Percentiles rank a stretch among this genome's conserved stretches.
These are phyloP conservation scores for Choloepus didactylus DNA, from an alignment of 2,797 vertebrate genomes.

Conservation along the genomic window DNA sequence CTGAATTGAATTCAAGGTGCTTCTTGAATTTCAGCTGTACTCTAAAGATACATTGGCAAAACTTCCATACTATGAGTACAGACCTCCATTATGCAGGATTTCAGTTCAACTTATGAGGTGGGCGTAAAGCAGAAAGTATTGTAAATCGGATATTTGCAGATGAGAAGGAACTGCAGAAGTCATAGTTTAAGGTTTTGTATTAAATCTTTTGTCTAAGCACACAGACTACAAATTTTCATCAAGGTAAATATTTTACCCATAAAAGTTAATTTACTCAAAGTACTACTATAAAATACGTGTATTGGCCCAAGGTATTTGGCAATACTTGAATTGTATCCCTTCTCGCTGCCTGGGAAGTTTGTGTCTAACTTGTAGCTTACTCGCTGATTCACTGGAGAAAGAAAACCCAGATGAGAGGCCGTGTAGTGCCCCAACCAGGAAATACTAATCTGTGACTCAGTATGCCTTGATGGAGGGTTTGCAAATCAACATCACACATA, in stretches of 20 bases:
- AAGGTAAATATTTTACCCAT: constrained; percentile 5
- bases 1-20: not conserved
- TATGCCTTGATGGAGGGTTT: not conserved
- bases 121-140: not conserved
- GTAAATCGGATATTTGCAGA: not conserved
- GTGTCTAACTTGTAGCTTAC: not conserved
- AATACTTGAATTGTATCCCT: not conserved
- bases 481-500: not conserved
- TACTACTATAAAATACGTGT: not conserved
- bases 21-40: not conserved
- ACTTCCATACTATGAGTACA: not conserved
- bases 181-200: constrained; percentile 42
- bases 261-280: not conserved
- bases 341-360: not conserved
- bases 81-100: not conserved
- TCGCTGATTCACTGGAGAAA: not conserved
- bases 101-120: not conserved
- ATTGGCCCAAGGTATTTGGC: not conserved
- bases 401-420: not conserved
- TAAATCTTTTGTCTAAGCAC: not conserved
- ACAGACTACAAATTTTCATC: not conserved
- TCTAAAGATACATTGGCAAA: not conserved
- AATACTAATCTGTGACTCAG: not conserved
- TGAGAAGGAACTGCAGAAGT: not conserved
- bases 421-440: not conserved